These are phyloP conservation scores for Eurosta solidaginis DNA, from an alignment of 1,140 invertebrate species.

Conservation along the genomic window DNA sequence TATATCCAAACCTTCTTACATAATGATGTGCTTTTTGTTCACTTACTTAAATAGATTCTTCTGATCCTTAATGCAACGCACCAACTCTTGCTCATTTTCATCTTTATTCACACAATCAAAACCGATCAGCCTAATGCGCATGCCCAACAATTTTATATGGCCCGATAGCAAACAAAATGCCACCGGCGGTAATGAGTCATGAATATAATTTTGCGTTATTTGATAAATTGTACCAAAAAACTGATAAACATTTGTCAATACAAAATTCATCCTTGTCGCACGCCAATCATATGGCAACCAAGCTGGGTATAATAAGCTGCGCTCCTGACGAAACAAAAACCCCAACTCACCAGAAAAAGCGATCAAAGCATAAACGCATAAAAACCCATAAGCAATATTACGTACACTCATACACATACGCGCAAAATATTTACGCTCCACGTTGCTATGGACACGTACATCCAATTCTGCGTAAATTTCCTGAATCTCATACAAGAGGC, in stretches of 20 bases:
- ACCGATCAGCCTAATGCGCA: slow-evolving; percentile 35
- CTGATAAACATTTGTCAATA: slow-evolving; percentile 45
- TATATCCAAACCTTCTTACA: too few species aligned
- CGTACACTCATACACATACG: slow-evolving; percentile 36
- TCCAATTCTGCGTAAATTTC: slow-evolving; percentile 40
- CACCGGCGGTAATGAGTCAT: slow-evolving; percentile 46
- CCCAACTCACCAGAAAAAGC: slow-evolving; percentile 41
- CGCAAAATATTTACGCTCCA: slow-evolving; percentile 36
- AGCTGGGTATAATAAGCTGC: slow-evolving; percentile 45
- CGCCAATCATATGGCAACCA: slow-evolving; percentile 52
- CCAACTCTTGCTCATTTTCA: slow-evolving; percentile 37
- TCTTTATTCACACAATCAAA: neutral
- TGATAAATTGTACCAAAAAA: slow-evolving; percentile 38
- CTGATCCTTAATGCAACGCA: slow-evolving; percentile 49
- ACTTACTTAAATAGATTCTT: slow-evolving; percentile 46
- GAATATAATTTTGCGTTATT: slow-evolving; percentile 43
- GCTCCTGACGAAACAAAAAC: slow-evolving; percentile 39
- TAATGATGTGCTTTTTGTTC: too few species aligned
- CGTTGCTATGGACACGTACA: slow-evolving; percentile 18
- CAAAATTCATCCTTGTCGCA: slow-evolving; percentile 36
- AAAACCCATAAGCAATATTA: slow-evolving; percentile 36
- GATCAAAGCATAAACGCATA: slow-evolving; percentile 39
- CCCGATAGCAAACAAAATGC: slow-evolving; percentile 44
- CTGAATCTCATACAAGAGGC: slow-evolving; percentile 39
- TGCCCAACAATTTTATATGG: slow-evolving; percentile 44